Evolutionary conservation across 1,140 invertebrate species (phyloP), one percentile per base, ranked within the genome.

Genomic region (Drepana arcuata): DNA sequence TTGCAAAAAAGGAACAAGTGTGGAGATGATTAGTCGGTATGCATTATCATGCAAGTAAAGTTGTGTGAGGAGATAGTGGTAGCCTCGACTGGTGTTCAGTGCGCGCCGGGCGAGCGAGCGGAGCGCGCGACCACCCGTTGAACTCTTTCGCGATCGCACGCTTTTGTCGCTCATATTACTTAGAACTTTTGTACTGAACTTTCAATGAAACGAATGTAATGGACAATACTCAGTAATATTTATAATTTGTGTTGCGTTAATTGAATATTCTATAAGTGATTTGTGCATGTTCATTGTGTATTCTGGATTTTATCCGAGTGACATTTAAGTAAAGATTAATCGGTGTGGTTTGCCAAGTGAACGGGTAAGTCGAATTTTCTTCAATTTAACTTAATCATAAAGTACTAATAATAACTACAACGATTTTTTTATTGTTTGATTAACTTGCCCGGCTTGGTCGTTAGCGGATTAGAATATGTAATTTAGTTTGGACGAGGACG

Each of bases 1-100:
- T 23, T 60, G 62, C 46, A 55, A 35, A 43, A n/a, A 21, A 21
- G 18, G 4, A 21, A 6, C n/a, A 6, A 36, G 28, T 37, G 32
- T 34, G 12, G 33, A 49, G 41, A 49, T 38, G 45, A 45, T 38
- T 49, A 45, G 32, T 55, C 43, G 48, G 56, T 59, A 53, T 58
- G 56, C 41, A 60, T 77, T 77, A 77, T 77, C 71, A 75, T 46
- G 52, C 51, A 59, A 51, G 48, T 52, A 46, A 59, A 57, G 59
- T 55, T 61, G 41, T 59, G 54, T 41, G 60, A 44, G 60, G 66
- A 70, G 71, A 75, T 73, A 72, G 68, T 69, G 35, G 37, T 21
- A 21, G 27, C 33, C 44, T 48, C 47, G 42, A 41, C 18, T 1
- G 11, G 34, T 46, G 41, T 52, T 60, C 57, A 75, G 71, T 75